phyloP scores from a whole-genome alignment of 1,140 invertebrate genomes.

The Dendroctonus valens region DNA sequence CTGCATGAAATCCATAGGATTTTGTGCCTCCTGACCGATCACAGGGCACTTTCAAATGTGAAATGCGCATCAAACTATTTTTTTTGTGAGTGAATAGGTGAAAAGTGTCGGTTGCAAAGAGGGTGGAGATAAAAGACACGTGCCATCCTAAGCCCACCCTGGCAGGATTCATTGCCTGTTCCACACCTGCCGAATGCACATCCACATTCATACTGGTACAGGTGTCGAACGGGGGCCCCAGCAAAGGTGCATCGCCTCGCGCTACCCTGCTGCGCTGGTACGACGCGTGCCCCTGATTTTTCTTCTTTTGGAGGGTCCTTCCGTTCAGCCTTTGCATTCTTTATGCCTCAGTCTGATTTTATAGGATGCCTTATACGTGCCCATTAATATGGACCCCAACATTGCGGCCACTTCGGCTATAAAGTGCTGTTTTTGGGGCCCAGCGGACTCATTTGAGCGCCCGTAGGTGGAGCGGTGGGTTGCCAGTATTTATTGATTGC shows the following conservation, averaged over 20 bases:
- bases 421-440: too few species aligned
- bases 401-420: too few species aligned
- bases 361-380: background rate
- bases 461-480: too few species aligned
- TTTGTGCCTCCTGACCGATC: too few species aligned
- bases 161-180: conserved; percentile 5
- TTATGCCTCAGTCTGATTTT: conserved; percentile 6
- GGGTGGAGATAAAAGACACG: background rate
- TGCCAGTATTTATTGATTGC: too few species aligned
- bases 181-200: conserved; percentile 20
- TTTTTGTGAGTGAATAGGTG: too few species aligned
- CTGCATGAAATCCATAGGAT: too few species aligned
- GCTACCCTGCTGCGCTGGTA: conserved; percentile 27
- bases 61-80: too few species aligned
- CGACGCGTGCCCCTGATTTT: conserved; percentile 31
- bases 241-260: conserved; percentile 27
- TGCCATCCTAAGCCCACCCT: conserved; percentile 9
- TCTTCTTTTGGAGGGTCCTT: conserved; percentile 14
- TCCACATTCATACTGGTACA: conserved; percentile 23
- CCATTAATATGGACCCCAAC: too few species aligned
- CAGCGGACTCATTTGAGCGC: too few species aligned
- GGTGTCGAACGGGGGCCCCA: conserved; percentile 10
- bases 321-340: background rate
- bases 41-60: too few species aligned
- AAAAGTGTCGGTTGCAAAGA: too few species aligned